A percentile compares a stretch with the other conserved stretches of the same genome.
Conservation (phyloP, 2,113 vertebrate species). For the Nesogale talazaci region DNA sequence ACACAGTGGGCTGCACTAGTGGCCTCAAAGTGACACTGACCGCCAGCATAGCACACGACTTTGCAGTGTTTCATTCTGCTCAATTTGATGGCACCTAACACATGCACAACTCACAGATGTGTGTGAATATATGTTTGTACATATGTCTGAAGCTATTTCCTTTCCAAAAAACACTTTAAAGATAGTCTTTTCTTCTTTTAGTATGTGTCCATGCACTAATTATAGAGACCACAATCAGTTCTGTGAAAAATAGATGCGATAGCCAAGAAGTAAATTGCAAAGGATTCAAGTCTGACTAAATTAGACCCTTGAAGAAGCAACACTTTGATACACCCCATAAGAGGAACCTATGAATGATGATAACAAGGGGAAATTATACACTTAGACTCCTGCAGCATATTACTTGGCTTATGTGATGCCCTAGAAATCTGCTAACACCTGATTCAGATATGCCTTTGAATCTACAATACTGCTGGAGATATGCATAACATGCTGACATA, state of each 20-base stretch:
- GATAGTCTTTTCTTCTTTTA: background rate
- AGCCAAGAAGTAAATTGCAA: background rate
- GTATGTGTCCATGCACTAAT: background rate
- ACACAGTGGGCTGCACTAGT: no score
- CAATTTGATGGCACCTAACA: no score
- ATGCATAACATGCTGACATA: background rate
- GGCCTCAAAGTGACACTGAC: no score
- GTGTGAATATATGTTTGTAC: fast-evolving
- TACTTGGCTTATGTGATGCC: background rate
- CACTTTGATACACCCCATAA: background rate
- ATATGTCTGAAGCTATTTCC: background rate
- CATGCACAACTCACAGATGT: background rate
- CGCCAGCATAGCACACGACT: no score
- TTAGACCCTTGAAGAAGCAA: background rate
- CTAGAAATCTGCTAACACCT: background rate
- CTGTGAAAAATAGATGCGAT: background rate
- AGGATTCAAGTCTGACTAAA: background rate
- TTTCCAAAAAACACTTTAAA: background rate
- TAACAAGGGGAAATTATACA: background rate
- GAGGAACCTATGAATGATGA: background rate
- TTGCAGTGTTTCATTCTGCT: no score
- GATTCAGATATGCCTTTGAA: background rate
- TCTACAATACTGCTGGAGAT: background rate
- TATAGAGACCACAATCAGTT: background rate
- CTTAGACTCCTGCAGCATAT: background rate